Base-by-base conservation (phyloP, 2,888 invertebrate species). In the Phengaris alcon region DNA sequence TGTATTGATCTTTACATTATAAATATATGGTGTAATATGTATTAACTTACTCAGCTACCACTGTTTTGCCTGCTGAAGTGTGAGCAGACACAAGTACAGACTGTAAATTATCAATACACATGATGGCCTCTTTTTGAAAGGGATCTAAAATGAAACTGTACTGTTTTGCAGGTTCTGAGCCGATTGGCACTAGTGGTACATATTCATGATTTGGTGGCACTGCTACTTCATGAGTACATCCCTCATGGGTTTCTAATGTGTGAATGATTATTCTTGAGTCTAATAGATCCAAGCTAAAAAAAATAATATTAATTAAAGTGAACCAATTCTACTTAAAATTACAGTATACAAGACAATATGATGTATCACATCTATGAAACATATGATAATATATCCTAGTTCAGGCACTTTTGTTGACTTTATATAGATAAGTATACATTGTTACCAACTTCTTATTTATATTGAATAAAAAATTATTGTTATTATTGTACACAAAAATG, bases 41-140 rank as follows among this genome's bases (percentile, higher is more conserved):
- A 13, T 8, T 59, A 64, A 90, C 97, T 95, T 94, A 99, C 97
- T 99, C 98, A 6, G 99, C 99, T 8, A 99, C 99, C 3, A 99
- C 99, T 76, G 99, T 99, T 95, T 99, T 99, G 74, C 99, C 99
- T 70, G 99, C 99, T 5, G 99, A 99, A 0, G 99, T 99, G 86
- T 99, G 99, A 8, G 99, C 99, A 2, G 99, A 99, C 0, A 99
- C 99, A 68, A 99, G 94, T 6, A 99, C 99, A 10, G 99, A 99
- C 86, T 99, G 99, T 85, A 98, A 96, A 88, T 99, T 99, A 86
- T 99, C 99, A 82, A 99, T 97, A 87, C 99, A 99, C 74, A 97
- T 90, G 79, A 99, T 97, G 0, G 99, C 99, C 89, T 99, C 98
- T 83, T 97, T 98, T 87, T 99, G 99, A 90, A 99, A 99, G 0